Evolutionary conservation across 1,140 invertebrate genomes (phyloP).

Genomic region (Drosophila ercepeae): DNA sequence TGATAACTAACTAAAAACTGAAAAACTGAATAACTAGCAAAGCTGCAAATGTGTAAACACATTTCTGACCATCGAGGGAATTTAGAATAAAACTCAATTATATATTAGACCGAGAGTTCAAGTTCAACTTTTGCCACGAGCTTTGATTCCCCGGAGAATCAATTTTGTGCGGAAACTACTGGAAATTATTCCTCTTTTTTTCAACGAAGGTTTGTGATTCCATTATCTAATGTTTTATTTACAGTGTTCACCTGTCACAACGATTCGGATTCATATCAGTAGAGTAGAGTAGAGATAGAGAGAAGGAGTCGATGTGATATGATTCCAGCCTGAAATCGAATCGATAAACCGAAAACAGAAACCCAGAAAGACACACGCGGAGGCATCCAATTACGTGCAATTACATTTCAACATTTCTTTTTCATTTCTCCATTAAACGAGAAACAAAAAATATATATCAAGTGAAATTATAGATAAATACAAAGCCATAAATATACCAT

Average conservation of each 20-base stretch:
- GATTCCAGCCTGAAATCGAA: conserved; percentile 16
- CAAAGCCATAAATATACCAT: neutral
- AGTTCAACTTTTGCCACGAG: too few species aligned
- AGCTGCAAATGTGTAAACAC: too few species aligned
- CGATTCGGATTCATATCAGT: conserved; percentile 20
- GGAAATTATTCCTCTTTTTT: too few species aligned
- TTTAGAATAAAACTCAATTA: too few species aligned
- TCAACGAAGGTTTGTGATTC: neutral
- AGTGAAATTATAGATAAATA: conserved; percentile 31
- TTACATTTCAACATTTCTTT: conserved; percentile 42
- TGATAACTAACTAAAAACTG: too few species aligned
- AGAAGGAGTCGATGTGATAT: conserved; percentile 12
- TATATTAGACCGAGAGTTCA: too few species aligned
- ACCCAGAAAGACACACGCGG: conserved; percentile 26
- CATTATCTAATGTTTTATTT: conserved; percentile 13
- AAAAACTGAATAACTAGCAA: too few species aligned
- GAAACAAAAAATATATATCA: conserved; percentile 20
- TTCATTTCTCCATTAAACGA: conserved; percentile 16
- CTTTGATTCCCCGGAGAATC: too few species aligned
- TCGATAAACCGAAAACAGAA: conserved; percentile 34
- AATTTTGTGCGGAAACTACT: too few species aligned
- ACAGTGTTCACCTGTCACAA: conserved; percentile 33
- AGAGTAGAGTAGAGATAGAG: conserved; percentile 14
- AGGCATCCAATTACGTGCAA: conserved; percentile 47
- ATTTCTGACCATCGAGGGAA: neutral